Base-by-base conservation (phyloP, 2,888 invertebrate genomes). In the Leptopilina syphax region DNA sequence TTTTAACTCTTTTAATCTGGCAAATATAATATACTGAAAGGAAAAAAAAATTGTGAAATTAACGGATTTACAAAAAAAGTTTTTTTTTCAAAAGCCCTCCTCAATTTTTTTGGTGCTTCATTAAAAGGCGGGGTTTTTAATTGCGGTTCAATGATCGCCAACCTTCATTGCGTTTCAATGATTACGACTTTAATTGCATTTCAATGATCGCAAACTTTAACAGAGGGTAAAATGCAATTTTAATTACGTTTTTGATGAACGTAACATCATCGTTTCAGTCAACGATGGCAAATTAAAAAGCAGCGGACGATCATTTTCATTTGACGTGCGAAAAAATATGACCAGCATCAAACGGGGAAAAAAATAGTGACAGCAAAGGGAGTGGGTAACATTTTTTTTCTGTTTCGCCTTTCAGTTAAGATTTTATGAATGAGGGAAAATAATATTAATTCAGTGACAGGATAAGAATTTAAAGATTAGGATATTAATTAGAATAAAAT, bases 1-100 rank as follows among this genome's bases (percentile, higher is more conserved):
- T 73, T 73, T 73, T 9, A 73, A 13, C 13, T 70, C 34, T 34
- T 34, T 54, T 54, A 70, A 70, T 70, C 50, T 47, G 18, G 50
- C 47, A 6, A 8, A n/a, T n/a, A 44, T 44, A 54, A 50, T 44
- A 7, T 44, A 7, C 1, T 6, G 44, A 7, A 34, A 12, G 24
- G 47, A 24, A 6, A 24, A 63, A 24, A 63, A n/a, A 24, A 63
- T 70, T 65, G 10, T 2, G 8, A 13, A 70, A 70, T 54, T 47
- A 24, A 27, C 54, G 6, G 10, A 34, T 10, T 44, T 18, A 24
- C 1, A 44, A 41, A 24, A 54, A 34, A 34, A 34, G 27, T 27
- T n/a, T 18, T 63, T 63, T 24, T 63, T 63, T n/a, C n/a, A 12
- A 24, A 34, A 34, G 34, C 4, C 34, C 34, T 34, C 63, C n/a